Evolutionary conservation across 2,113 vertebrate genomes (phyloP).

Genomic region (Caranx melampygus): DNA sequence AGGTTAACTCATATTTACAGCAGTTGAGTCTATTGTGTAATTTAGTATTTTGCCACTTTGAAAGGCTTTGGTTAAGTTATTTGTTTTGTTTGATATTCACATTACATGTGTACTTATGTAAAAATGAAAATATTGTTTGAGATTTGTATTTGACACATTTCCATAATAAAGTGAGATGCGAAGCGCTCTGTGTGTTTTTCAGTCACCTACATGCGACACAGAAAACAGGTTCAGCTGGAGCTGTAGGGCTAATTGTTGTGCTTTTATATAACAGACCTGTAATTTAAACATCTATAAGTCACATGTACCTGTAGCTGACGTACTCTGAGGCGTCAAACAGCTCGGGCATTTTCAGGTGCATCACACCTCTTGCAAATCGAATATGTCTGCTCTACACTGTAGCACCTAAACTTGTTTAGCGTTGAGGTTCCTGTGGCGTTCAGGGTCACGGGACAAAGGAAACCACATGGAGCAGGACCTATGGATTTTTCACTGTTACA

Average conservation of each 20-base stretch:
- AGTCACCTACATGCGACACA: not conserved
- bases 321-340: too few relatives aligned
- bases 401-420: too few relatives aligned
- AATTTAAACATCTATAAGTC: not conserved
- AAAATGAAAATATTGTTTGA: slow-evolving; percentile 72
- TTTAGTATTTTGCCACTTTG: slow-evolving; percentile 40
- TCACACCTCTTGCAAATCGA: too few relatives aligned
- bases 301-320: not conserved
- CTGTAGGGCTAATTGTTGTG: not conserved
- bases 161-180: slow-evolving; percentile 76
- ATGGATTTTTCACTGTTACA: too few relatives aligned
- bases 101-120: slow-evolving; percentile 60
- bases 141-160: slow-evolving; percentile 70
- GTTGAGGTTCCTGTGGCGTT: too few relatives aligned
- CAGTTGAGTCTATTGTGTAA: slow-evolving; percentile 13
- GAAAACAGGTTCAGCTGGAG: not conserved
- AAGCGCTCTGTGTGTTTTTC: slow-evolving; percentile 6
- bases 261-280: not conserved
- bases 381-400: not conserved
- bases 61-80: slow-evolving; percentile 71
- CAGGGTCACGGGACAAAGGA: too few relatives aligned
- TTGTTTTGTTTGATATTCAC: slow-evolving; percentile 55
- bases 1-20: slow-evolving; percentile 53
- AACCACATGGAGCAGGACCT: not conserved
- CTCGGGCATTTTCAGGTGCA: too few relatives aligned